phyloP scores from a whole-genome alignment of 2,113 vertebrate genomes.

The Canis aureus region DNA sequence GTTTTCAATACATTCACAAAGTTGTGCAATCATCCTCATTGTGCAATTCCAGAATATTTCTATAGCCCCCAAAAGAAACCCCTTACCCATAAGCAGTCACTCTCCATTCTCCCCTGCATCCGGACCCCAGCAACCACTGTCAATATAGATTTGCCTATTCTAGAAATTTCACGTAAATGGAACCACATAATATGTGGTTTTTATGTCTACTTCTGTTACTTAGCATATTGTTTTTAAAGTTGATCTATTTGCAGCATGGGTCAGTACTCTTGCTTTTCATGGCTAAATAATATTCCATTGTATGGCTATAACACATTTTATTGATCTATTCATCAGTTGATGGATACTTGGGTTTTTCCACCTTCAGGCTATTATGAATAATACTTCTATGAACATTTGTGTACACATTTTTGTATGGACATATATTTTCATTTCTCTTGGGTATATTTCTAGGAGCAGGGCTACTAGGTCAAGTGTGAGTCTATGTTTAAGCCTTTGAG shows the following conservation, averaged over 20 bases:
- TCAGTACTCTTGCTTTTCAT: conserved; percentile 3
- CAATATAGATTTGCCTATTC: neutral
- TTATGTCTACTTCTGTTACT: neutral
- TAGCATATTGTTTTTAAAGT: neutral
- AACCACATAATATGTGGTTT: neutral
- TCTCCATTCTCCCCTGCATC: neutral
- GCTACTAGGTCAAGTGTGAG: neutral
- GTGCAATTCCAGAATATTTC: neutral
- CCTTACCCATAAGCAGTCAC: neutral
- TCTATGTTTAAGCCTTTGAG: conserved; percentile 27
- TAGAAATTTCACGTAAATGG: conserved; percentile 16
- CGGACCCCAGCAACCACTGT: neutral
- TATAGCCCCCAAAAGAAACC: neutral
- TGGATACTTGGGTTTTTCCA: neutral
- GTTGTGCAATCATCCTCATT: neutral
- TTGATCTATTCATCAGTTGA: neutral
- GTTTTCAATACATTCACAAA: neutral
- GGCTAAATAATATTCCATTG: neutral
- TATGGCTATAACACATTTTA: neutral
- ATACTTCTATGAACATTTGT: conserved; percentile 1
- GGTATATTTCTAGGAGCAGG: neutral
- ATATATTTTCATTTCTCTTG: conserved; percentile 5
- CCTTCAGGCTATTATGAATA: conserved; percentile 26
- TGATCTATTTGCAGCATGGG: neutral
- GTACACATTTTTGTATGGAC: neutral